Evolutionary conservation across 2,888 invertebrate genomes (phyloP).

Genomic region (Cynaeus angustus): DNA sequence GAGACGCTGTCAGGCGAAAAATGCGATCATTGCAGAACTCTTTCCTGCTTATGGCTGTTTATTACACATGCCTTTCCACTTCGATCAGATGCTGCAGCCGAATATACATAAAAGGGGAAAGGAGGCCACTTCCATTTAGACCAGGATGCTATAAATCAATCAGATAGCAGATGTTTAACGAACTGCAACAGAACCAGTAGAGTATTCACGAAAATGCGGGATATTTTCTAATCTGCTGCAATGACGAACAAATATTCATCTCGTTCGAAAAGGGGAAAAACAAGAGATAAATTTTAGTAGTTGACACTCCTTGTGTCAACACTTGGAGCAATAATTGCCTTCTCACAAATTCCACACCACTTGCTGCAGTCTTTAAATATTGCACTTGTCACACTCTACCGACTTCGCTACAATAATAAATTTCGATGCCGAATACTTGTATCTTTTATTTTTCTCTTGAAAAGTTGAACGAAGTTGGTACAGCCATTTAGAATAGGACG

Average conservation of each 20-base stretch:
- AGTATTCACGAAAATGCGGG: slow-evolving; percentile 12
- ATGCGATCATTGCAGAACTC: too few relatives aligned
- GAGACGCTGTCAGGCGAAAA: too few relatives aligned
- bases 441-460: background rate
- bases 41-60: background rate
- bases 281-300: background rate
- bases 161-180: slow-evolving; percentile 39
- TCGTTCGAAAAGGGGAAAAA: background rate
- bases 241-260: background rate
- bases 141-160: slow-evolving; percentile 30
- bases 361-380: slow-evolving; percentile 8
- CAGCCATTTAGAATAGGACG: slow-evolving; percentile 3
- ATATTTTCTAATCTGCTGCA: background rate
- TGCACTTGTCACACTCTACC: slow-evolving; percentile 5
- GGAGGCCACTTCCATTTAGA: slow-evolving; percentile 28
- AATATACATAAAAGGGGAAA: slow-evolving; percentile 9
- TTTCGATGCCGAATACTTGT: slow-evolving; percentile 3
- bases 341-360: slow-evolving; percentile 8
- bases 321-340: slow-evolving; percentile 4
- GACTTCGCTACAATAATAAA: slow-evolving; percentile 4
- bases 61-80: slow-evolving; percentile 4
- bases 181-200: slow-evolving; percentile 24
- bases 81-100: slow-evolving; percentile 6
- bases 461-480: background rate
- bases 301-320: background rate